phyloP scores from a whole-genome alignment of 2,888 invertebrate genomes.

The Yponomeuta malinellus region DNA sequence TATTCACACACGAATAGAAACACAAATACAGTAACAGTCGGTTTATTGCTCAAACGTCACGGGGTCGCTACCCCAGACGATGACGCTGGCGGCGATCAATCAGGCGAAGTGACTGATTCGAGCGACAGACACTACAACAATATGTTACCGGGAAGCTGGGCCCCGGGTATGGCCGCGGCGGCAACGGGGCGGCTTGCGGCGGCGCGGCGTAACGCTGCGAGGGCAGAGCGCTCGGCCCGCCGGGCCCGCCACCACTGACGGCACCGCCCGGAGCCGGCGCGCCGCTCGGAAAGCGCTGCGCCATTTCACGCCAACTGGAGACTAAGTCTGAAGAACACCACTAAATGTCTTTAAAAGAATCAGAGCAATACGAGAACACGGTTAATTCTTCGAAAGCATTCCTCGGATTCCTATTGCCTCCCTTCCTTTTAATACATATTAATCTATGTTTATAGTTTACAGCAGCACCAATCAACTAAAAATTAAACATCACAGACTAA shows the following conservation, averaged over 20 bases:
- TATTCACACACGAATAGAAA: too few relatives aligned
- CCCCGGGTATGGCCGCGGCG: slow-evolving; percentile 82
- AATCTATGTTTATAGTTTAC: too few relatives aligned
- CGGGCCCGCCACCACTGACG: slow-evolving; percentile 23
- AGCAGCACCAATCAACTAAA: too few relatives aligned
- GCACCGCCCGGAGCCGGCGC: slow-evolving; percentile 34
- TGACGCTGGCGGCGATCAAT: too few relatives aligned
- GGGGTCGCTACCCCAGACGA: too few relatives aligned
- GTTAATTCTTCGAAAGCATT: neutral
- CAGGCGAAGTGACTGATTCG: too few relatives aligned
- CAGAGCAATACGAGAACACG: neutral
- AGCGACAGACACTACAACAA: neutral
- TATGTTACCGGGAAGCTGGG: slow-evolving; percentile 84
- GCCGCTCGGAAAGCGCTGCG: slow-evolving; percentile 55
- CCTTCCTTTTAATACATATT: too few relatives aligned
- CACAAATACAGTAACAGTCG: too few relatives aligned
- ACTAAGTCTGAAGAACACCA: neutral
- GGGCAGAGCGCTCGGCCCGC: slow-evolving; percentile 27
- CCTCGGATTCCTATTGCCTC: neutral
- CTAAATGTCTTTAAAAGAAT: neutral
- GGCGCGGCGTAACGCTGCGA: slow-evolving; percentile 47
- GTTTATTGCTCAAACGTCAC: too few relatives aligned
- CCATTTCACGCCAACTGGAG: slow-evolving; percentile 33
- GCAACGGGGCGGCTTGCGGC: slow-evolving; percentile 77
- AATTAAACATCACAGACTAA: too few relatives aligned